Base-by-base conservation (phyloP, 2,888 invertebrate genomes). In the Sipha maydis region DNA sequence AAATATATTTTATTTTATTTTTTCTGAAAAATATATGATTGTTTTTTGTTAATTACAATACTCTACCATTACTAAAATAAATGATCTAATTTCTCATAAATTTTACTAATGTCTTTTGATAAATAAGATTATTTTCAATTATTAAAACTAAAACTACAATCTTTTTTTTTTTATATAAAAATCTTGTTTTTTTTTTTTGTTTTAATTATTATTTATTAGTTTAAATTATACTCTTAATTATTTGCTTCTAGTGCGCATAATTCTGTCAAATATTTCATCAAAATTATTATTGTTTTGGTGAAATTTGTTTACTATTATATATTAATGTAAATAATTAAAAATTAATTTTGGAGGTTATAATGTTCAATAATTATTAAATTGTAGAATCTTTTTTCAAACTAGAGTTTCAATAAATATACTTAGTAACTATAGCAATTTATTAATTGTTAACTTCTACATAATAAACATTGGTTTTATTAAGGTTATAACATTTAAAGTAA, bases 381-480 rank as follows among this genome's bases (percentile, higher is more conserved):
- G 11, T 28, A 4, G 3, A 71, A 71, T 17, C 31, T 17, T 83
- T 73, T 69, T 28, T 34, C n/a, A 25, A 48, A 48, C 11, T 71
- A 14, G 8, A 19, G 5, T 34, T 28, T 82, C n/a, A 41, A 69
- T 28, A 19, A 25, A n/a, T 69, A 69, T 56, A 56, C 21, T 9
- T 79, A 34, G 5, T 79, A 82, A 41, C 21, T 8, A 38, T 56
- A 31, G 41, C 31, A 85, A 76, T 85, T 61, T 85, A 76, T 85
- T 85, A 77, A 77, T 31, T 77, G 48, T 85, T 25, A 76, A 48
- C 21, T 31, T 61, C 61, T 61, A 61, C 8, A 61, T 77, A 84
- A 31, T 67, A 67, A 48, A 67, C 14, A 5, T 76, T 38, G 14
- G 14, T 17, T 28, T 71, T 21, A 21, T 61, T 25, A 7, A 25